These are phyloP conservation scores for Varroa destructor DNA, from an alignment of 1,140 invertebrate genomes.

Conservation along the genomic window DNA sequence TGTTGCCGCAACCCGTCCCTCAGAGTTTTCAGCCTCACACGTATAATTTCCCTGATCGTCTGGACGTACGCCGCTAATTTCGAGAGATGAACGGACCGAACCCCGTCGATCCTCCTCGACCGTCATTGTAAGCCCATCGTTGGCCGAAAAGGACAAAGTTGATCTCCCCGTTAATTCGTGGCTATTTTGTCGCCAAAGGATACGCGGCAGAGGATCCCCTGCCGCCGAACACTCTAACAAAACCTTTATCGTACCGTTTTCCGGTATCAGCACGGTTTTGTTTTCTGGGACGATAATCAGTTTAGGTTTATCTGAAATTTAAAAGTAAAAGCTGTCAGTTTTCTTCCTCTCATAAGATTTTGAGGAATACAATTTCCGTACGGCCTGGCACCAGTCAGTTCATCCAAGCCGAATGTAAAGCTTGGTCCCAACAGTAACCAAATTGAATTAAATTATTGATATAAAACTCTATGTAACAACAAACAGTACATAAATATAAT, in stretches of 20 bases:
- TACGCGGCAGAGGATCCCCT: constrained; percentile 2
- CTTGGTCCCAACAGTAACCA: no score
- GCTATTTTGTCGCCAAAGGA: constrained; percentile 5
- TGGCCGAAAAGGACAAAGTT: not conserved
- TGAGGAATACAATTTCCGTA: no score
- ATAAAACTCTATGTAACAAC: no score
- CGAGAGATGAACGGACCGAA: constrained; percentile 41
- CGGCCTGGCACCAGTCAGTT: no score
- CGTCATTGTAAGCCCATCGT: constrained; percentile 5
- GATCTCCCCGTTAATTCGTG: not conserved
- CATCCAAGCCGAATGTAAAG: no score
- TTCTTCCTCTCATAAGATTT: no score
- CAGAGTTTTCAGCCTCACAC: constrained; percentile 70
- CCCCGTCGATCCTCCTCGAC: constrained; percentile 2
- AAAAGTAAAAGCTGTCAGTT: not conserved
- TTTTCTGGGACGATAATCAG: constrained; percentile 1
- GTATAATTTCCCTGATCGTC: constrained; percentile 70
- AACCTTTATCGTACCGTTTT: constrained; percentile 1
- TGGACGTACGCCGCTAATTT: constrained; percentile 64
- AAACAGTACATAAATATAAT: no score
- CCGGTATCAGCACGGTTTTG: constrained; percentile 11
- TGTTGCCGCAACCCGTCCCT: constrained; percentile 56
- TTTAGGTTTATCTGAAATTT: constrained; percentile 15
- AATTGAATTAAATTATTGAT: no score
- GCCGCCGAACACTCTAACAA: not conserved